Base-by-base conservation (phyloP, 2,797 vertebrate species). In the Petrocephalus schoutedeni region DNA sequence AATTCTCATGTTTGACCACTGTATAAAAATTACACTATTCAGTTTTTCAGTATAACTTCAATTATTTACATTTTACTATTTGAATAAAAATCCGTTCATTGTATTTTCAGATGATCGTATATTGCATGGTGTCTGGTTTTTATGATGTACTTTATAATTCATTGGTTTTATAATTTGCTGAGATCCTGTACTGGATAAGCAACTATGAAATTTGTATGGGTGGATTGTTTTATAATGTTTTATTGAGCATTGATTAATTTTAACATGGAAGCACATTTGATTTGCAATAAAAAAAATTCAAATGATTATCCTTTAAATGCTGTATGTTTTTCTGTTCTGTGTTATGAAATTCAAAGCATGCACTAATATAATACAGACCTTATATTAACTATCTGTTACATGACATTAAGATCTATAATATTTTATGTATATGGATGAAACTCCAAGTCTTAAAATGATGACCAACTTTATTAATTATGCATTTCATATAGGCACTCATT, bases 1-100 rank as follows among this genome's bases (percentile, higher is more conserved):
- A 89, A 86, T 59, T 7, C 19, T 83, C 32, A 41, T 82, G 28
- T 80, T 87, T 82, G 1, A 82, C 67, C 12, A 12, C 54, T 61
- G 36, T 67, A n/a, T 12, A 87, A 61, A 89, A 19, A 83, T 56
- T 67, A 87, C 88, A 89, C 88, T 89, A 87, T 89, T 89, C 21
- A 21, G n/a, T 58, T 82, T 49, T 80, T 28, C 83, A 54, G 23
- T 19, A 49, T 41, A 59, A 61, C 57, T 59, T 86, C 85, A 10
- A 4, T 58, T 36, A 86, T 41, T 59, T 86, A 14, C 56, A 41
- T 86, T 86, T 58, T 41, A 56, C 16, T 41, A 53, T 84, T 28
- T 54, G 41, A 16, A 80, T 56, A 21, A 53, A 54, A 84, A 23
- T 84, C 49, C 45, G 54, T 84, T 53, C 12, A 5, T 56, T 56